These are phyloP conservation scores for Gopherus flavomarginatus DNA, from an alignment of 2,113 vertebrate genomes.

Conservation along the genomic window DNA sequence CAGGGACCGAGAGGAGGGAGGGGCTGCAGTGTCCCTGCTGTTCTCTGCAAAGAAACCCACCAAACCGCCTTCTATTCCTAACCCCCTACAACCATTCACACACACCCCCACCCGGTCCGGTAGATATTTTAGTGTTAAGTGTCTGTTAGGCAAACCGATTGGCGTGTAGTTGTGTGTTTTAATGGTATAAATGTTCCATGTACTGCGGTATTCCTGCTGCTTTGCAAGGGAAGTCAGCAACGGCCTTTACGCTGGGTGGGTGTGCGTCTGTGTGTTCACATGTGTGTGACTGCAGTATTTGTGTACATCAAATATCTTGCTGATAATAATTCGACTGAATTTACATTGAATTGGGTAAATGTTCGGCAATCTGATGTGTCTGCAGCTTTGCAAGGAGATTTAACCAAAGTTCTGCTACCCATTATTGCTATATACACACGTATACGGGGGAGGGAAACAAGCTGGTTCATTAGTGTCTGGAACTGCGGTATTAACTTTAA, in stretches of 20 bases:
- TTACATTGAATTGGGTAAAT: background rate
- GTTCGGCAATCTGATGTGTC: background rate
- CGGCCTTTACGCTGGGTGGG: constrained; percentile 14
- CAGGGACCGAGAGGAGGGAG: constrained; percentile 77
- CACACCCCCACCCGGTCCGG: background rate
- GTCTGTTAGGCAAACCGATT: background rate
- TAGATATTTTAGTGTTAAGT: background rate
- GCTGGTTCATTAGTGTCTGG: background rate
- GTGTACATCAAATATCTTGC: background rate
- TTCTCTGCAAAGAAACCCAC: constrained; percentile 18
- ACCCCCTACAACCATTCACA: background rate
- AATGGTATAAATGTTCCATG: background rate
- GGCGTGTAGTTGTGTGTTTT: background rate
- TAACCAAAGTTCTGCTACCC: background rate
- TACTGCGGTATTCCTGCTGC: constrained; percentile 1
- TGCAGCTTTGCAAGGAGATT: background rate
- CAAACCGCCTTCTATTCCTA: background rate
- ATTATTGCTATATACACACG: background rate
- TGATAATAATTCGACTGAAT: background rate
- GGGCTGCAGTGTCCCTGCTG: constrained; percentile 67
- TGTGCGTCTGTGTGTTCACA: background rate
- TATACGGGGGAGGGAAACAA: background rate
- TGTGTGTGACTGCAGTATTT: background rate
- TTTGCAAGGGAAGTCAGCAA: background rate
- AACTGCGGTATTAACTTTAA: background rate